Conservation (phyloP, 2,113 vertebrate genomes). For the Cnemophilus loriae region DNA sequence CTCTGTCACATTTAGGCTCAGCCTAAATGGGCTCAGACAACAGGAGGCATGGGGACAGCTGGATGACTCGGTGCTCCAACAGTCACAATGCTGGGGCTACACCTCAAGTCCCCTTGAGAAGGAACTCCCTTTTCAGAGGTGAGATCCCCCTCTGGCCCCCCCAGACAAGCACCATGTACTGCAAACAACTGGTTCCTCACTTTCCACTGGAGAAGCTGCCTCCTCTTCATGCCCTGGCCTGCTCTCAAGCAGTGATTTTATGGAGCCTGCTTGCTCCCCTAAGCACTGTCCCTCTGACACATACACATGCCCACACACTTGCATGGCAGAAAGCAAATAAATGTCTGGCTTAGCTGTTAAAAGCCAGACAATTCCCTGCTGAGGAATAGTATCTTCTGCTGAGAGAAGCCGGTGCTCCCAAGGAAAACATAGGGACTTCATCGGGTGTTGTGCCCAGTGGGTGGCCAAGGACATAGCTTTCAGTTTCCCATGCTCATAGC, state of each 20-base stretch:
- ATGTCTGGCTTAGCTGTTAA: neutral
- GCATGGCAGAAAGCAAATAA: neutral
- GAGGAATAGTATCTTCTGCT: neutral
- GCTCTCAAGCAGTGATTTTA: neutral
- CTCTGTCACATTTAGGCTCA: neutral
- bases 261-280: neutral
- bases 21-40: neutral
- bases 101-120: neutral
- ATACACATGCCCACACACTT: neutral
- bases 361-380: neutral
- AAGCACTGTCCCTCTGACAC: neutral
- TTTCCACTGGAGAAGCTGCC: neutral
- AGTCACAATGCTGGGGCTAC: neutral
- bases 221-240: neutral
- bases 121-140: neutral
- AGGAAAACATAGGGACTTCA: neutral
- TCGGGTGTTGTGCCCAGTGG: neutral
- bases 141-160: neutral
- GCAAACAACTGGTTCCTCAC: neutral
- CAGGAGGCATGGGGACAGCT: neutral
- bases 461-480: neutral
- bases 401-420: neutral
- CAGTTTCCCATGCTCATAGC: neutral
- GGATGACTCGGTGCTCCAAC: neutral
- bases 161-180: neutral